Evolutionary conservation across 2,888 invertebrate genomes (phyloP), one percentile per base, ranked within the genome.

Genomic region (Polydrusus tereticollis): DNA sequence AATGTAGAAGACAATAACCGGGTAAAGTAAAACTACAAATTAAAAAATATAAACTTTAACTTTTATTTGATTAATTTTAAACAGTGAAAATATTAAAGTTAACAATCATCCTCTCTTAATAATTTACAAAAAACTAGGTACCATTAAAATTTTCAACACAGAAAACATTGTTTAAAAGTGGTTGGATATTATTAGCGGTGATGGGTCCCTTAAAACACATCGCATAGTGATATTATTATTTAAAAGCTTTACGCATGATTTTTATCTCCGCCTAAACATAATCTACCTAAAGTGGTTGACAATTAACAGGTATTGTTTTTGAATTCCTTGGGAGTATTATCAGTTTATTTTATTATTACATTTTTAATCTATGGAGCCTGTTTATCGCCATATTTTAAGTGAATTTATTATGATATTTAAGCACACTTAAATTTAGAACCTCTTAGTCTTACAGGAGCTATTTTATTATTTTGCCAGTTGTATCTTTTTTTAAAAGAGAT

Each of bases 11-110:
- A 2, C 14, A 16, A 1, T 41, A 41, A 41, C 0, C n/a, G 10
- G 16, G 50, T 38, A 14, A 63, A 63, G 36, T 33, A n/a, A 63
- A 47, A 63, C 62, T 14, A 26, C 16, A 33, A 6, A 16, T 1
- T 50, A 66, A 67, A 67, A 67, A 67, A 67, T 67, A 67, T 45
- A 67, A 64, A 66, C 59, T 33, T 67, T 21, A 59, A 50, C 43
- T 67, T 41, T 67, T 59, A 59, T 67, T 58, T 20, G 50, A 33
- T 38, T n/a, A 14, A 12, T 59, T n/a, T 50, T 47, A 67, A 67
- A 67, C 58, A 67, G 59, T 14, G 36, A 33, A 63, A 50, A 47
- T 14, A 29, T 26, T n/a, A 50, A 63, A 50, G 63, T 63, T 63
- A 63, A 50, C 64, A 50, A 64, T 52, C 52, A 52, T 23, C 52